Conservation (phyloP, 2,888 invertebrate genomes). For the Nomada hirtipes region DNA sequence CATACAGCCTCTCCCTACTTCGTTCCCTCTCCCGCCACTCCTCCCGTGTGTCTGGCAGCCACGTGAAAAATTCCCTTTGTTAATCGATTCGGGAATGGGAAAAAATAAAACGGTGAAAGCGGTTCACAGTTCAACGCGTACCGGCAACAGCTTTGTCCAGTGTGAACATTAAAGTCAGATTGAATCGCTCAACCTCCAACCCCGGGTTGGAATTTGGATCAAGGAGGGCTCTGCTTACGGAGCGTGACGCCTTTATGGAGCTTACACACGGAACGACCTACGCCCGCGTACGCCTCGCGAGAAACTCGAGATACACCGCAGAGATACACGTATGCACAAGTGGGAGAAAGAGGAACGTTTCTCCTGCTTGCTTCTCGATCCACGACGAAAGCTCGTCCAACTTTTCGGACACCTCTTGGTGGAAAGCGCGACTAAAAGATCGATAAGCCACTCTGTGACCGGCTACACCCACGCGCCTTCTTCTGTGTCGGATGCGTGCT, state of each 20-base stretch:
- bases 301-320: conserved; percentile 51
- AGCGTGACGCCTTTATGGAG: conserved; percentile 77
- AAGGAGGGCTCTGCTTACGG: conserved; percentile 78
- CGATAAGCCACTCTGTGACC: conserved; percentile 31
- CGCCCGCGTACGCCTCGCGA: conserved; percentile 52
- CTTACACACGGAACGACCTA: conserved; percentile 69
- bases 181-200: conserved; percentile 79
- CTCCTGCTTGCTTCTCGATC: not conserved
- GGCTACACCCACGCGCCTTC: conserved; percentile 43
- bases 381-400: conserved; percentile 30
- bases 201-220: conserved; percentile 81
- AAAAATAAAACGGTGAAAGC: conserved; percentile 60
- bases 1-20: conserved; percentile 14
- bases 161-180: conserved; percentile 71
- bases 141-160: conserved; percentile 60
- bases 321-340: conserved; percentile 26
- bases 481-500: conserved; percentile 28
- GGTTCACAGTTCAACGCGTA: conserved; percentile 63
- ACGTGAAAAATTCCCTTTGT: conserved; percentile 57
- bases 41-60: not conserved
- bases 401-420: conserved; percentile 25
- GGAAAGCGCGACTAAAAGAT: conserved; percentile 35
- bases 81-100: conserved; percentile 55
- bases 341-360: not conserved
- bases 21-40: not conserved